phyloP scores from a whole-genome alignment of 37 sponge, comb jelly and placozoan species.

The Hormiphora californensis region DNA sequence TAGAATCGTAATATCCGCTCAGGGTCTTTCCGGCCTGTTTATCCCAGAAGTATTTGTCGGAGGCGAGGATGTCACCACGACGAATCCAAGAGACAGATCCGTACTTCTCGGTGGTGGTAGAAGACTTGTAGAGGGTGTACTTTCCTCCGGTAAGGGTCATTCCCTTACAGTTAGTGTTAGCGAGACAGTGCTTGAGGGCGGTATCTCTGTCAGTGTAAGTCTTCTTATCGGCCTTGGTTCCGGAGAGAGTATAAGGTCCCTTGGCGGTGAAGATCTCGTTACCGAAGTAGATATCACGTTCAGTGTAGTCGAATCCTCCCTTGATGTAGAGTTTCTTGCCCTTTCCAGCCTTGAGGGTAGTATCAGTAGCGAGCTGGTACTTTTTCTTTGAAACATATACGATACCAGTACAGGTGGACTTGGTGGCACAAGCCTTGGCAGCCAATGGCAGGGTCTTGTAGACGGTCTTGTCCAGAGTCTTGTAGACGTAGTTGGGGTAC shows the following conservation, averaged over 20 bases:
- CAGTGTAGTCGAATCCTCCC: constrained; percentile 8
- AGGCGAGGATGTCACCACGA: not conserved
- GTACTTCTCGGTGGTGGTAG: not conserved
- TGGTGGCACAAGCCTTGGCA: not conserved
- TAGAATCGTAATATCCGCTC: not conserved
- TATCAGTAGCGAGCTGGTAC: not conserved
- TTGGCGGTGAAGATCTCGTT: not conserved
- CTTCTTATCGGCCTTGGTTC: not conserved
- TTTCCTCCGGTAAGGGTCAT: not conserved
- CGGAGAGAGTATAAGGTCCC: not conserved
- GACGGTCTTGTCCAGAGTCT: not conserved
- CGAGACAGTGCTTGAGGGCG: not conserved
- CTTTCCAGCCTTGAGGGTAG: not conserved
- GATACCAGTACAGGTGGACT: not conserved
- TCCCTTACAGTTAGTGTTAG: not conserved
- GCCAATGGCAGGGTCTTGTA: not conserved
- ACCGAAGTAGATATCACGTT: not conserved
- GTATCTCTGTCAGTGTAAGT: not conserved
- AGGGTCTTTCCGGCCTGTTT: not conserved
- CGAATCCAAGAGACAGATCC: not conserved
- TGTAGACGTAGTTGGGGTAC: not conserved
- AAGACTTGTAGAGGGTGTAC: not conserved
- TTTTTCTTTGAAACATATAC: not conserved
- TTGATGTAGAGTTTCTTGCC: not conserved
- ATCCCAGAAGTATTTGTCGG: not conserved